These are phyloP conservation scores for Tolypeutes matacus DNA, from an alignment of 2,797 vertebrate genomes.

Conservation along the genomic window DNA sequence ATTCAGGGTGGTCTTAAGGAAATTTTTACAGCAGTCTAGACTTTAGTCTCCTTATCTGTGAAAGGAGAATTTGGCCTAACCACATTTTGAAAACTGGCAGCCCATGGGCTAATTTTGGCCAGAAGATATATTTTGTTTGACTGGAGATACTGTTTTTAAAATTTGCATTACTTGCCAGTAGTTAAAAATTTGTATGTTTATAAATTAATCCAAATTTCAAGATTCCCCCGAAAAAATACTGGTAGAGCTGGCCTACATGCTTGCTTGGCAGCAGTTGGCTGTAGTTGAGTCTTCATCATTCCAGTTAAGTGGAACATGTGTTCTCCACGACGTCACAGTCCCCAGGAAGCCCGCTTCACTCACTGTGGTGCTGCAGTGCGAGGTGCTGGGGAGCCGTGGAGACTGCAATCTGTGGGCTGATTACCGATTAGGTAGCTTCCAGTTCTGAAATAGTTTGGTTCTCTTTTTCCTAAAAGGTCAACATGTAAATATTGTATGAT, in stretches of 20 bases:
- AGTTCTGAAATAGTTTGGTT: slow-evolving; percentile 22
- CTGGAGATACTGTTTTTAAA: not conserved
- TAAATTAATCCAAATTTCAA: not conserved
- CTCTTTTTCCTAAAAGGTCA: slow-evolving; percentile 12
- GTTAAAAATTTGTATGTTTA: slow-evolving; percentile 37
- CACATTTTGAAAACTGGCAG: not conserved
- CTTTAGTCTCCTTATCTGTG: slow-evolving; percentile 25
- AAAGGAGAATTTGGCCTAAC: not conserved
- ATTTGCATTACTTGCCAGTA: not conserved
- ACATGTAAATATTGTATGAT: not conserved
- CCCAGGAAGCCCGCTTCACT: not conserved
- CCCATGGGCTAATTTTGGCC: not conserved
- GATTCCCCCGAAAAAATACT: not conserved
- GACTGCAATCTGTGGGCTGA: not conserved
- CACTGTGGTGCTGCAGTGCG: not conserved
- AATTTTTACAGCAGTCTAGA: not conserved
- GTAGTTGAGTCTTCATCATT: not conserved
- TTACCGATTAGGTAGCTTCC: not conserved
- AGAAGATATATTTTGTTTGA: not conserved
- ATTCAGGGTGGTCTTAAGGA: not conserved
- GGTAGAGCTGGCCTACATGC: not conserved
- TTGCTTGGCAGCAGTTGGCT: not conserved
- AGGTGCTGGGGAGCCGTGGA: not conserved
- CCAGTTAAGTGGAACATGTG: not conserved
- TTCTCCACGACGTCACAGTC: not conserved